These are phyloP conservation scores for Cheilosia grossa DNA, from an alignment of 2,888 invertebrate species.

Conservation along the genomic window DNA sequence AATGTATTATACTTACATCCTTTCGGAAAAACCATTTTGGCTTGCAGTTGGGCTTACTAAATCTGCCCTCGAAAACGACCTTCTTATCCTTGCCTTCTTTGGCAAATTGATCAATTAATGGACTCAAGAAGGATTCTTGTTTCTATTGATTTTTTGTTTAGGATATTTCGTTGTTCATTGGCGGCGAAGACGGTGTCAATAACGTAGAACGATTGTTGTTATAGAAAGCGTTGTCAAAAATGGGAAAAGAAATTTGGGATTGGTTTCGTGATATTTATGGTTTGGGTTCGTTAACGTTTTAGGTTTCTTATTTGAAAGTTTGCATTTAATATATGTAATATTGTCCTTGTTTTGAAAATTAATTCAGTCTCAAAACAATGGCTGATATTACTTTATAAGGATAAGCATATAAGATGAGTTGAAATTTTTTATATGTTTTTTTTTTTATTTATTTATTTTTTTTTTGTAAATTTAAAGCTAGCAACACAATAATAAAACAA, in stretches of 20 bases:
- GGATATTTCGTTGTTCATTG: conserved; percentile 10
- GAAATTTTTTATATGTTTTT: not conserved
- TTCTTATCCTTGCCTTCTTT: conserved; percentile 98
- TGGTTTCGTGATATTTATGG: conserved; percentile 45
- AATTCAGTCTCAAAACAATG: conserved; percentile 62
- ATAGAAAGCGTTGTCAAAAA: conserved; percentile 82
- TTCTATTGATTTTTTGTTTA: conserved; percentile 86
- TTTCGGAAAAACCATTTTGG: conserved; percentile 96
- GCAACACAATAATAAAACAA: not conserved
- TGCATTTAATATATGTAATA: conserved; percentile 39
- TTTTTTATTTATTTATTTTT: not conserved
- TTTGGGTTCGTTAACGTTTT: conserved; percentile 24
- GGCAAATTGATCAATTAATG: conserved; percentile 95
- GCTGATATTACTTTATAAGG: conserved; percentile 42
- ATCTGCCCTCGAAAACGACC: conserved; percentile 95
- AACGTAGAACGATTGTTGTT: conserved; percentile 64
- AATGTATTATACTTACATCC: conserved; percentile 88
- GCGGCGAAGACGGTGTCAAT: conserved; percentile 9
- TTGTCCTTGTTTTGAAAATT: conserved; percentile 59
- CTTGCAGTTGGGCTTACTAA: conserved; percentile 97
- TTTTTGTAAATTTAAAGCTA: not conserved
- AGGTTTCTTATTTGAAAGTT: conserved; percentile 75
- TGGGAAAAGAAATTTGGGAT: conserved; percentile 81
- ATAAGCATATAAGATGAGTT: conserved; percentile 35
- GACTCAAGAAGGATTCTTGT: conserved; percentile 96